Percentiles rank a stretch among this genome's conserved stretches.
Evolutionary conservation across 2,888 invertebrate genomes (phyloP).

Genomic region (Elegia similella): DNA sequence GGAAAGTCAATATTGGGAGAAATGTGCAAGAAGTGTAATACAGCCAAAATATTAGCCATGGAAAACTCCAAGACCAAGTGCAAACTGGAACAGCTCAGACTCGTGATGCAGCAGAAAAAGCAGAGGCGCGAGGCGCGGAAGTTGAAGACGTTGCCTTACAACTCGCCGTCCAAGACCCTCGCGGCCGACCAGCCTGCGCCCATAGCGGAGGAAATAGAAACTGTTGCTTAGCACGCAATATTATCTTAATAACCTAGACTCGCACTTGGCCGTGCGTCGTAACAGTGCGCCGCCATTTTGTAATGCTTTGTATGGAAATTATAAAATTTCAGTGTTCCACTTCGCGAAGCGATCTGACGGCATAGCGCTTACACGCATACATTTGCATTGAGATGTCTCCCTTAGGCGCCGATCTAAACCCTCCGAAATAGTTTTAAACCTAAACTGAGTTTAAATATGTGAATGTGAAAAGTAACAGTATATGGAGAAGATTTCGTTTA

Average conservation of each 20-base stretch:
- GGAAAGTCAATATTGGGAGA: conserved; percentile 39
- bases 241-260: conserved; percentile 18
- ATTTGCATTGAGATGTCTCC: conserved; percentile 18
- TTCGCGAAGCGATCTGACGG: conserved; percentile 9
- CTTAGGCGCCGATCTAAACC: conserved; percentile 4
- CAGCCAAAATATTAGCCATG: conserved; percentile 79
- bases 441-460: background rate
- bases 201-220: conserved; percentile 87
- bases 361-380: conserved; percentile 16
- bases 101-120: conserved; percentile 95
- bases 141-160: conserved; percentile 85
- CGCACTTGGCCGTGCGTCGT: conserved; percentile 21
- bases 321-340: conserved; percentile 13
- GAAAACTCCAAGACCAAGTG: conserved; percentile 91
- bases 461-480: background rate
- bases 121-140: conserved; percentile 90
- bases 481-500: background rate
- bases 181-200: conserved; percentile 91
- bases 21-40: conserved; percentile 72
- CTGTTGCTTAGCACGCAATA: conserved; percentile 58
- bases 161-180: conserved; percentile 86
- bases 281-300: conserved; percentile 38
- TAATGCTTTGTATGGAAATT: conserved; percentile 37
- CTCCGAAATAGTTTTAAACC: conserved; percentile 10
- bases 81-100: conserved; percentile 92